A percentile compares a stretch with the other conserved stretches of the same genome.
These are phyloP conservation scores for Cerceris ruficornis DNA, from an alignment of 2,888 invertebrate genomes.

Conservation along the genomic window DNA sequence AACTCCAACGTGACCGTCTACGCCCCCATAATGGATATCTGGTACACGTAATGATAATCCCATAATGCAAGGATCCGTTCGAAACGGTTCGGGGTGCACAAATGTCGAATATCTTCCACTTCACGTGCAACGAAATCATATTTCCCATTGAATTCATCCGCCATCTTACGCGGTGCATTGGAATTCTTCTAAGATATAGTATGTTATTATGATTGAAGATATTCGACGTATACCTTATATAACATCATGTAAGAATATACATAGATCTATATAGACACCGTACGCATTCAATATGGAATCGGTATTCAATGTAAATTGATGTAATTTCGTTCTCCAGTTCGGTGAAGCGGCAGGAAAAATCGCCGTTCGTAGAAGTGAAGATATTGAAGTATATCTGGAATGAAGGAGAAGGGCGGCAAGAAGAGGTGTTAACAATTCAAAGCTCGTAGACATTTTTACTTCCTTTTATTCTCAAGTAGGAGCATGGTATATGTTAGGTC, in stretches of 20 bases:
- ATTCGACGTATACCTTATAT: conserved; percentile 9
- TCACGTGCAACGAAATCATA: conserved; percentile 56
- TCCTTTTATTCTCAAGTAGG: no score
- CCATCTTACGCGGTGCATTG: conserved; percentile 12
- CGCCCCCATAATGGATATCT: conserved; percentile 54
- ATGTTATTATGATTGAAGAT: conserved; percentile 16
- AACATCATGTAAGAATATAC: not conserved
- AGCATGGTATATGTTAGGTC: no score
- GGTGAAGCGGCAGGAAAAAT: conserved; percentile 10
- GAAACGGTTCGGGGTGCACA: conserved; percentile 52
- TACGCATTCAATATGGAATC: not conserved
- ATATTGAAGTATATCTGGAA: not conserved
- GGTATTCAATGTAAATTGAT: conserved; percentile 26
- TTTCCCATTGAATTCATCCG: conserved; percentile 46
- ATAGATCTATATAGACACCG: not conserved
- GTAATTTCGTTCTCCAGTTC: conserved; percentile 27
- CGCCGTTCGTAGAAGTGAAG: not conserved
- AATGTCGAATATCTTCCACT: conserved; percentile 64
- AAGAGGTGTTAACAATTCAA: no score
- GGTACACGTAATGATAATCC: conserved; percentile 68
- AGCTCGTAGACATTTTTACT: no score
- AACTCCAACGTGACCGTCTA: conserved; percentile 29
- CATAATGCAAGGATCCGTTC: conserved; percentile 61
- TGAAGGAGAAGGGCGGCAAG: not conserved
- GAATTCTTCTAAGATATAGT: conserved; percentile 7